These are phyloP conservation scores for Ochotona curzoniae DNA, from an alignment of 2,113 vertebrate genomes.

Conservation along the genomic window DNA sequence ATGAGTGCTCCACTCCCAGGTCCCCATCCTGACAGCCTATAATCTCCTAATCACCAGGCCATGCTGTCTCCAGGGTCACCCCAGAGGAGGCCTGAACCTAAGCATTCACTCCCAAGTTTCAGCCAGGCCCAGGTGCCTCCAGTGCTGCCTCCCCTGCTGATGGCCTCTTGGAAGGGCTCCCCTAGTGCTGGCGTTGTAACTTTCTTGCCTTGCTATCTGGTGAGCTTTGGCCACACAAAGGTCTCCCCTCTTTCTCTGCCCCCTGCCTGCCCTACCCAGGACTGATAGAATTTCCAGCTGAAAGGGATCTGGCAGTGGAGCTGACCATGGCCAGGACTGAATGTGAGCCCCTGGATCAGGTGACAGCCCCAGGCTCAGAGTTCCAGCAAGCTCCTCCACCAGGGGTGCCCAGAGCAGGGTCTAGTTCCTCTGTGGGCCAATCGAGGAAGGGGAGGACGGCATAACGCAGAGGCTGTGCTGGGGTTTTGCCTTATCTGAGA, in stretches of 20 bases:
- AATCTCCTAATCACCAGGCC: neutral
- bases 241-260: neutral
- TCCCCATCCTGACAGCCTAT: neutral
- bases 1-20: neutral
- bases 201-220: conserved; percentile 31
- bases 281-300: conserved; percentile 76
- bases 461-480: neutral
- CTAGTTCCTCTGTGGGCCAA: neutral
- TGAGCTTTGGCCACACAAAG: conserved; percentile 43
- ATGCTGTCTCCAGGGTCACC: neutral
- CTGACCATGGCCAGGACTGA: conserved; percentile 52
- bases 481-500: neutral
- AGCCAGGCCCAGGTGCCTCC: neutral
- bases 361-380: conserved; percentile 59
- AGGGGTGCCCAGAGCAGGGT: conserved; percentile 32
- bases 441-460: neutral
- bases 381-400: conserved; percentile 36
- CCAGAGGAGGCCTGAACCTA: neutral
- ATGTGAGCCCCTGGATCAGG: conserved; percentile 75
- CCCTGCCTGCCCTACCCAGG: neutral
- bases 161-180: neutral
- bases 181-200: conserved; percentile 47
- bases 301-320: conserved; percentile 71
- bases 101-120: neutral
- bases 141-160: neutral